Conservation (phyloP, 2,888 invertebrate species). For the Salticus scenicus region DNA sequence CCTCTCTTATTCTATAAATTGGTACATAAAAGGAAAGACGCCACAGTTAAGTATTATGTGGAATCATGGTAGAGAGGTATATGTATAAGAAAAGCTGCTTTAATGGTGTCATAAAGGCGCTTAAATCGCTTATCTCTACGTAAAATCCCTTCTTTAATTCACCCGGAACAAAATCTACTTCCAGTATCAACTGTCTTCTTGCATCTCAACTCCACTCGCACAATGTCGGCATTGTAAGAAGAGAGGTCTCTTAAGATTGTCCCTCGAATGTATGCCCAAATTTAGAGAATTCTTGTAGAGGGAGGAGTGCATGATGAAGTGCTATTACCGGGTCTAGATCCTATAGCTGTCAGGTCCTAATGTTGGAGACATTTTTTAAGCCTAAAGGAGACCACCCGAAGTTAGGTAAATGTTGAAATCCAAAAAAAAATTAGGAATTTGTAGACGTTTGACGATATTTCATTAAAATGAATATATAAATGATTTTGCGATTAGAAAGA, state of each 20-base stretch:
- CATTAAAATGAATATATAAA: too few species aligned
- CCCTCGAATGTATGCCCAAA: neutral
- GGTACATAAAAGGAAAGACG: too few species aligned
- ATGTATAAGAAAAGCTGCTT: too few species aligned
- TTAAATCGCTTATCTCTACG: neutral
- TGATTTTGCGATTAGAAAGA: too few species aligned
- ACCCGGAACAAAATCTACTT: neutral
- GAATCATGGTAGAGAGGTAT: too few species aligned
- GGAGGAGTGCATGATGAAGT: neutral
- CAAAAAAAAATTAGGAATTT: too few species aligned
- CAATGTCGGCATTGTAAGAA: neutral
- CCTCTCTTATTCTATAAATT: too few species aligned
- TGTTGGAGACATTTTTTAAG: neutral
- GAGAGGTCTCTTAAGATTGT: neutral
- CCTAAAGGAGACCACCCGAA: neutral
- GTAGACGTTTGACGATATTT: too few species aligned
- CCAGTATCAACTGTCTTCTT: neutral
- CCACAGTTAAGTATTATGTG: too few species aligned
- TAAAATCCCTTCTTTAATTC: neutral
- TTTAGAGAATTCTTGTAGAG: neutral
- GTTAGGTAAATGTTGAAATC: too few species aligned
- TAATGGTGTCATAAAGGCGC: neutral
- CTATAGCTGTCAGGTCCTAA: neutral
- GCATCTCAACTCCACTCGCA: conserved; percentile 5
- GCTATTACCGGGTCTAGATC: neutral